Conservation (phyloP, 2,113 vertebrate species). For the Melanostigma gelatinosum region DNA sequence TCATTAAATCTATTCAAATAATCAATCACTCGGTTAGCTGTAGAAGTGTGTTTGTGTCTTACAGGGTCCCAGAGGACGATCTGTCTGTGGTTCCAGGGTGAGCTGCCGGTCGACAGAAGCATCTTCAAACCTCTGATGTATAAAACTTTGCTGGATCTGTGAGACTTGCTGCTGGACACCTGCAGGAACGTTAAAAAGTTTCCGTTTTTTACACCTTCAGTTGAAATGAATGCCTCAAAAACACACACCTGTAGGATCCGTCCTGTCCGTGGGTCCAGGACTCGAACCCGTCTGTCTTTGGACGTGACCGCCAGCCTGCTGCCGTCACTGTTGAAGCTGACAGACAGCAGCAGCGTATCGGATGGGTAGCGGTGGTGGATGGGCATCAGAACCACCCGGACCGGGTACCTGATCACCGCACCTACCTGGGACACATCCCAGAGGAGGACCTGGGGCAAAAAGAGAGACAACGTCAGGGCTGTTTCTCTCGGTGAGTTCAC, state of each 20-base stretch:
- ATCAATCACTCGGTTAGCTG: neutral
- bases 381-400: constrained; percentile 83
- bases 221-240: neutral
- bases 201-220: fast-evolving
- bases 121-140: constrained; percentile 89
- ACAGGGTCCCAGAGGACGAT: constrained; percentile 93
- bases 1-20: neutral
- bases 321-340: constrained; percentile 92
- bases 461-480: neutral
- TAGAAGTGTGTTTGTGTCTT: constrained; percentile 11
- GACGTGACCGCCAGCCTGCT: constrained; percentile 90
- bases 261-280: constrained; percentile 89
- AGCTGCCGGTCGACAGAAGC: constrained; percentile 91
- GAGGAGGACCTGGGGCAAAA: constrained; percentile 64
- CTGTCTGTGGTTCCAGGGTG: constrained; percentile 94
- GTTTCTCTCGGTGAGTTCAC: too few relatives aligned
- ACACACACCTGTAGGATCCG: constrained; percentile 84
- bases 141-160: constrained; percentile 89
- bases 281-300: constrained; percentile 88
- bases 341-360: constrained; percentile 88
- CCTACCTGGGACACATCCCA: constrained; percentile 74
- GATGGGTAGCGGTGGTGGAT: constrained; percentile 74
- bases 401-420: constrained; percentile 80
- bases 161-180: constrained; percentile 85
- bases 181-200: constrained; percentile 48